Base-by-base conservation (phyloP, 2,888 invertebrate genomes). In the Hydraecia micacea region DNA sequence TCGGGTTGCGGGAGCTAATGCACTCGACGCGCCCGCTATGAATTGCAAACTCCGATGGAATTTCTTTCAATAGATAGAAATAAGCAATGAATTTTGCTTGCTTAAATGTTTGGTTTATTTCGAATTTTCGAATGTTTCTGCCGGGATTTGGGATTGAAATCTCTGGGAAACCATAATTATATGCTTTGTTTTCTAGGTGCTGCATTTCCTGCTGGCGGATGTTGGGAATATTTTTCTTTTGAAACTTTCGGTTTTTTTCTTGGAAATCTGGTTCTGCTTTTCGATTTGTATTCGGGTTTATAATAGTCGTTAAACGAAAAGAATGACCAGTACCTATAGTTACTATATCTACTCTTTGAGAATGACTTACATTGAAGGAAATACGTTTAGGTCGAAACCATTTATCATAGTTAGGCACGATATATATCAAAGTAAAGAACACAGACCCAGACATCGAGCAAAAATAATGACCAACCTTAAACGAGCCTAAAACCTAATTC, bases 21-120 rank as follows among this genome's bases (percentile, higher is more conserved):
- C 96, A 96, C 94, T 95, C 92, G 86, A 90, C 90, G 89, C 87
- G 69, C 80, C 82, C 91, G 92, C 94, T 94, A 95, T 95, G 95
- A 96, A 96, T 95, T 95, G 95, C 94, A 94, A 95, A 96, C 94
- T 94, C 93, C 80, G 74, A 84, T 91, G 92, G 91, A 93, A 93
- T 92, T 94, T 91, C 92, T 93, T 93, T 91, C 93, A 91, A 93
- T 93, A 92, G 90, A 91, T 91, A 92, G 86, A 93, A 92, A 92
- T 92, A 93, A 89, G 91, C 90, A 90, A 90, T 87, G 87, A 87
- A 88, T 88, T 89, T 86, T 76, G 49, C 82, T 71, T 80, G 74
- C 77, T 73, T 82, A 89, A 84, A 89, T 88, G 67, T 87, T 86
- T 85, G 77, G 78, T 77, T 79, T 75, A 83, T 86, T 88, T 83